Evolutionary conservation across 2,113 vertebrate genomes (phyloP), one percentile per base, ranked within the genome.

Genomic region (Tachuris rubrigastra): DNA sequence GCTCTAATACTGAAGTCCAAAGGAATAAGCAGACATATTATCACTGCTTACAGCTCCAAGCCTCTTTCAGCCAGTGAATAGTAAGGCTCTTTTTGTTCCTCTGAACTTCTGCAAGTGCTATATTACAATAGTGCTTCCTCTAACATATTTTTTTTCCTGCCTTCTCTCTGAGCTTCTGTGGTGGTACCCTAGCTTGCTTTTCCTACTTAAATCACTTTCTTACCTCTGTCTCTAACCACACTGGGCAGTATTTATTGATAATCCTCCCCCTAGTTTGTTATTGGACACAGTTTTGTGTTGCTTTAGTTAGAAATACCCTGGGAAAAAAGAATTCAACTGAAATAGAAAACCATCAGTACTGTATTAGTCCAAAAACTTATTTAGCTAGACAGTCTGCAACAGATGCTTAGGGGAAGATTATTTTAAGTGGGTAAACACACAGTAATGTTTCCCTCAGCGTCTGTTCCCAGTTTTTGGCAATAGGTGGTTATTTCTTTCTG

Each of bases 401-500:
- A 74, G 86, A 87, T 81, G 85, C 86, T 92, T 63, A 41, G 47
- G 37, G 56, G n/a, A 91, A 55, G 79, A 67, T 84, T 89, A 84
- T 90, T 97, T 86, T 77, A 63, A 90, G 83, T 84, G 88, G 31
- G 42, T 90, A 90, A 94, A 84, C 67, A 84, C 12, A 39, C 50
- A 84, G 39, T 39, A 83, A 86, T 71, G 63, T 80, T 93, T 76
- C 39, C 42, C 33, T 81, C 86, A n/a, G 65, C 0, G 1, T 90
- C 76, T 88, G 47, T 67, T 90, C 56, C 42, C 30, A 42, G 41
- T 74, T 92, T 86, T 72, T 97, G 89, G 89, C 95, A 92, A 30
- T 90, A 95, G 56, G 85, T 93, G 79, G 76, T 16, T 88, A 33
- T 81, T 95, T 87, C n/a, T 77, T 56, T 95, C 69, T 93, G 76